Base-by-base conservation (phyloP, 2,113 vertebrate genomes). In the Uria aalge region DNA sequence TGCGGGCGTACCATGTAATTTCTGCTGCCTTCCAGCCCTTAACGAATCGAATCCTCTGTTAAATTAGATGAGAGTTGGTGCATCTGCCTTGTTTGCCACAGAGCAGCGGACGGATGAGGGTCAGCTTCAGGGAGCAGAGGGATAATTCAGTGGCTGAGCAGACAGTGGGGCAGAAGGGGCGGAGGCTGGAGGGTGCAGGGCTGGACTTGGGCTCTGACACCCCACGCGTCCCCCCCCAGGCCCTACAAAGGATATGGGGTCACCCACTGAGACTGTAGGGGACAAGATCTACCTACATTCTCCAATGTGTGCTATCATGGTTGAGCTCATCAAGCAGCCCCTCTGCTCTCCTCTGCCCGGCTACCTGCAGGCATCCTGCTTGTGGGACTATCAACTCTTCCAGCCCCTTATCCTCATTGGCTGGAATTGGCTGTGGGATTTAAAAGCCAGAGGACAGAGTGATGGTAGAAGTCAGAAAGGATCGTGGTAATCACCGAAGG, bases 1-100 rank as follows among this genome's bases (percentile, higher is more conserved):
- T 92, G 80, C 13, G 34, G 75, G 12, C 6, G 0, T 34, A 23
- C 50, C 5, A 2, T 57, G 40, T 60, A 27, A 84, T 80, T 87
- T 53, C 55, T 93, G 50, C 92, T 78, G 77, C 77, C 38, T 96
- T 73, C 66, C 92, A 87, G 36, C 50, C 81, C 59, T 19, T 20
- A 74, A 21, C 7, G 1, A 69, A 56, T 45, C 38, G 62, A 27
- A 78, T 91, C 43, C 32, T 82, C 68, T 2, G 1, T 56, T 80
- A 77, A 92, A 92, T 94, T 36, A 92, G 76, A 94, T 50, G 57
- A 45, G 85, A 71, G 66, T 41, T 72, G 30, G 79, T 56, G 83
- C 10, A 11, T 78, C 80, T 84, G 92, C 74, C 36, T 78, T 40
- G 64, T 38, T 79, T 79, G 41, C 48, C 4, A 7, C 38, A 50